Base-by-base conservation (phyloP, 2,113 vertebrate species). In the Lathamus discolor region DNA sequence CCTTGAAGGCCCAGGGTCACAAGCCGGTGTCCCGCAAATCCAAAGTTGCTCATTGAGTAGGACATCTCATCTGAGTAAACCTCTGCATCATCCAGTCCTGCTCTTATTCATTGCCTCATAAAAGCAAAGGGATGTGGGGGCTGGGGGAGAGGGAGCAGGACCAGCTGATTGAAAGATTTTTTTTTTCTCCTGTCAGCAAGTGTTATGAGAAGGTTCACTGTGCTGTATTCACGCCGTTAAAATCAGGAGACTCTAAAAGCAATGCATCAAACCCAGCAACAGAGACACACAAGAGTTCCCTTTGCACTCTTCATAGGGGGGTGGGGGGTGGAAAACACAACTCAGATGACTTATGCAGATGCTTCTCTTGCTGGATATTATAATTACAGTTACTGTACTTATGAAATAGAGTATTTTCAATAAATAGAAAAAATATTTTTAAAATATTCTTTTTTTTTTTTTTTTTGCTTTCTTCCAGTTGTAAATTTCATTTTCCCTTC, bases 41-140 rank as follows among this genome's bases (percentile, higher is more conserved):
- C 69, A 13, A 72, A 93, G 80, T 29, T 86, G 80, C 17, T 83
- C 49, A 48, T 33, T 79, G 74, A 88, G 29, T 29, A 81, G 61
- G 37, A 79, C 51, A 88, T 81, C 69, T 90, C 83, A 86, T 88
- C 76, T 19, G 43, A 86, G 92, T 35, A 89, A 92, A 83, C 55
- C 72, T 93, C 67, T 52, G 33, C 82, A 93, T 92, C 84, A 84
- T 78, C 80, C 78, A 41, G 61, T 51, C 39, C 41, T 44, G 64
- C 70, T 83, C 88, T 91, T 95, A 94, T 93, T 90, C 94, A 81
- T 81, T 85, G 85, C 52, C 86, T 95, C 89, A 83, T 95, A 95
- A 96, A 92, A 93, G 68, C 87, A 52, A 35, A 69, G 79, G 51
- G 51, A 37, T 64, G 64, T 77, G 73, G 70, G 90, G 77, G 82